phyloP scores from a whole-genome alignment of 2,113 vertebrate genomes.

The Xiphophorus hellerii region DNA sequence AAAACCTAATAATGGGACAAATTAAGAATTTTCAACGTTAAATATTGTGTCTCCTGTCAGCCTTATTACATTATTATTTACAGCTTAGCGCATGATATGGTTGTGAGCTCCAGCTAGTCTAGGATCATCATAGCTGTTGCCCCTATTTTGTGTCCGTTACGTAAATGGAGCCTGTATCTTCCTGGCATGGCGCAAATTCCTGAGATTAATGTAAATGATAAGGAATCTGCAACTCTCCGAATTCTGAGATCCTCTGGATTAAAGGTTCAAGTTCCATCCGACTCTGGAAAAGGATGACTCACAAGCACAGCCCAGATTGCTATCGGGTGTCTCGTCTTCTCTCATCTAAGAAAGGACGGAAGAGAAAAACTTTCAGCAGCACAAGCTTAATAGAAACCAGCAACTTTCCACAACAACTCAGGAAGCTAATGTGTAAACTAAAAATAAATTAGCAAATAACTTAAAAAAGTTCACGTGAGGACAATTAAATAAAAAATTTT shows the following conservation, averaged over 20 bases:
- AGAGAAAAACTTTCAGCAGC: slow-evolving; percentile 36
- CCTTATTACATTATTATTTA: slow-evolving; percentile 76
- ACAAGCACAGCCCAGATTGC: slow-evolving; percentile 38
- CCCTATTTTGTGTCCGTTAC: slow-evolving; percentile 64
- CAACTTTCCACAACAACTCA: slow-evolving; percentile 48
- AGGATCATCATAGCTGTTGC: slow-evolving; percentile 68
- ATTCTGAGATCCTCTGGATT: slow-evolving; percentile 78
- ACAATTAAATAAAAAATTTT: neutral
- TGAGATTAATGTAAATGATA: slow-evolving; percentile 78
- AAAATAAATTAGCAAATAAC: neutral
- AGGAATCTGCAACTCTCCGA: slow-evolving; percentile 81
- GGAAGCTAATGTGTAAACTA: neutral
- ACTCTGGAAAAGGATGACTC: slow-evolving; percentile 70
- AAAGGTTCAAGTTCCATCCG: slow-evolving; percentile 79
- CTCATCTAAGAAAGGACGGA: slow-evolving; percentile 50
- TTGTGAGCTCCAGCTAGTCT: slow-evolving; percentile 61
- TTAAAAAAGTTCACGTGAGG: neutral
- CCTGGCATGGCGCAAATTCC: slow-evolving; percentile 77
- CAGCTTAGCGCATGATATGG: slow-evolving; percentile 66
- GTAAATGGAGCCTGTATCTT: slow-evolving; percentile 72
- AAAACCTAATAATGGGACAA: neutral
- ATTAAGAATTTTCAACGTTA: neutral
- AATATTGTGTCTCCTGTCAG: slow-evolving; percentile 47
- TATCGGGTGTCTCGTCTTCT: slow-evolving; percentile 61
- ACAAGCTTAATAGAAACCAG: slow-evolving; percentile 41